Conservation (phyloP, 2,888 invertebrate genomes). For the Heliconius charithonia region DNA sequence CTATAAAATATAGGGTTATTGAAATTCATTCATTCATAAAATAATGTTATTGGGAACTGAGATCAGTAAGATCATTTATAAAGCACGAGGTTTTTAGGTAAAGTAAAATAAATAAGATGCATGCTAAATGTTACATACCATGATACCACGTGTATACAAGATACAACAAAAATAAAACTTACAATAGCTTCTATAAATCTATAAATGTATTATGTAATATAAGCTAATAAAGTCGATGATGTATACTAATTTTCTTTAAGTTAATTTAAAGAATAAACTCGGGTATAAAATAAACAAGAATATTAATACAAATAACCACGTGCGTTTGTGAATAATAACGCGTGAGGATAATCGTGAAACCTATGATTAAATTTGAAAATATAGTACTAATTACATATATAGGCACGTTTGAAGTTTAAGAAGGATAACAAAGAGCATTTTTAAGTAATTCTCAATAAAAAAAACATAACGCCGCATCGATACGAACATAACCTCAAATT, state of each 20-base stretch:
- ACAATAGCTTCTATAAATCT: background rate
- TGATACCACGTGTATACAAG: background rate
- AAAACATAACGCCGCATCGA: slow-evolving; percentile 2
- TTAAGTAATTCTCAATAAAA: background rate
- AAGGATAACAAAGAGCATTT: background rate
- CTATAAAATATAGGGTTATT: too few species aligned
- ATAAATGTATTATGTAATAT: background rate
- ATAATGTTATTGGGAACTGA: too few species aligned
- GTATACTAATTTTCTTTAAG: too few species aligned
- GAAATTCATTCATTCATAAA: too few species aligned
- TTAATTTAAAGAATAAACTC: too few species aligned
- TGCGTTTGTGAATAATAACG: background rate
- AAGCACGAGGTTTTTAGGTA: background rate
- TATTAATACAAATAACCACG: background rate
- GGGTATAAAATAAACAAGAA: background rate
- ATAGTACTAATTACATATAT: too few species aligned
- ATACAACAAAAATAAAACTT: background rate
- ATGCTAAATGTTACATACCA: background rate
- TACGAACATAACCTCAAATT: slow-evolving; percentile 20
- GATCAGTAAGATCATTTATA: too few species aligned
- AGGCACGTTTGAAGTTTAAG: background rate
- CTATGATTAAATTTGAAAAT: background rate
- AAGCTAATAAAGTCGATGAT: background rate
- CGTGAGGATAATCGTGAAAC: background rate
- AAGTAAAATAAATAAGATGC: background rate